Evolutionary conservation across 2,797 vertebrate species (phyloP).

Genomic region (Spinus olivaceus): DNA sequence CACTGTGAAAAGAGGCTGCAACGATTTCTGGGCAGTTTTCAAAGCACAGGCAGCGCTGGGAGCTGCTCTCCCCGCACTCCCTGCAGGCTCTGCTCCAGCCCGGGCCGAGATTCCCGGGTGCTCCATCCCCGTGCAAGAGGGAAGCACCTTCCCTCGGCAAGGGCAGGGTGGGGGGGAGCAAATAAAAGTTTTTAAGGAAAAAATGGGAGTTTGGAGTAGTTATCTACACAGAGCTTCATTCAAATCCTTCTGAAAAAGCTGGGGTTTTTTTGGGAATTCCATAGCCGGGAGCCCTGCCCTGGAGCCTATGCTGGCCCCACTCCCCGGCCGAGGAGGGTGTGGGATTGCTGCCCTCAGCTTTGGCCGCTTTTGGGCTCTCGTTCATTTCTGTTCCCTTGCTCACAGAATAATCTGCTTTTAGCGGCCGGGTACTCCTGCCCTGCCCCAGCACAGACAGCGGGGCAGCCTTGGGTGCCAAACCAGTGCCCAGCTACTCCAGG

Average conservation of each 20-base stretch:
- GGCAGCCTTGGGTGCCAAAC: rapidly evolving
- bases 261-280: background rate
- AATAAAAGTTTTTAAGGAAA: background rate
- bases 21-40: background rate
- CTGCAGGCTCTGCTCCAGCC: background rate
- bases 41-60: background rate
- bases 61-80: background rate
- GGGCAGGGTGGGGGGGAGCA: rapidly evolving
- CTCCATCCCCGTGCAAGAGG: rapidly evolving
- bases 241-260: background rate
- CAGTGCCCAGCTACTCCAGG: background rate
- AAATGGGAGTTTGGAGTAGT: rapidly evolving
- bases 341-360: background rate
- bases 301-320: background rate
- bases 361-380: rapidly evolving
- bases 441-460: rapidly evolving
- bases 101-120: rapidly evolving
- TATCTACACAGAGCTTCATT: background rate
- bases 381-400: background rate
- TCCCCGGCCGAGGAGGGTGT: rapidly evolving
- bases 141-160: background rate
- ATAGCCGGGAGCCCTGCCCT: rapidly evolving
- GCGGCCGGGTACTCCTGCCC: rapidly evolving
- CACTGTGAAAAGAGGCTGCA: constrained; percentile 23
- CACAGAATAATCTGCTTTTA: background rate